Evolutionary conservation across 2,797 vertebrate species (phyloP), one percentile per base, ranked within the genome.

Genomic region (Melanotaenia parkinsoni): DNA sequence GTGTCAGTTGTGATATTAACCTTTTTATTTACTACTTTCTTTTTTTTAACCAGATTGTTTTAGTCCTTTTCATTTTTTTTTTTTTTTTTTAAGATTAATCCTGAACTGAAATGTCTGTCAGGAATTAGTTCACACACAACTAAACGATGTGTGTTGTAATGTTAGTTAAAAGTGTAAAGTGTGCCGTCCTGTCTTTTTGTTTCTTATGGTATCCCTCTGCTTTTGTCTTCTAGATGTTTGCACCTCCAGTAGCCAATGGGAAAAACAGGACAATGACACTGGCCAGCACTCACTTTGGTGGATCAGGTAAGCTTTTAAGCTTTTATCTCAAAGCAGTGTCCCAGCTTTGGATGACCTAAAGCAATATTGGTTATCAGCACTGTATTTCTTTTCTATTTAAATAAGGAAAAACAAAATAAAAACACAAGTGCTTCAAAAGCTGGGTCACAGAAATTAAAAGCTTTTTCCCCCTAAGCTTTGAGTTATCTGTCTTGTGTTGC

Each of bases 221-320:
- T 76, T 87, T 91, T 91, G 82, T 94, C 88, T 95, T 91, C 73
- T 95, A 99, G 98, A 99, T 99, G 98, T 99, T 99, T 82, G 97
- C 98, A 13, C 94, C 98, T 86, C 97, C 98, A 69, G 98, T 97
- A 88, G 95, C 97, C 86, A 99, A 98, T 70, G 98, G 98, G 82
- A 99, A 99, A 93, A 97, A 96, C 94, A 95, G 98, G 88, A 97
- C 97, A 33, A 94, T 97, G 77, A 97, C 98, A 38, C 96, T 99
- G 70, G 96, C 96, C 0, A 97, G 97, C 89, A 94, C 95, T 86
- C 98, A 97, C 91, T 99, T 99, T 70, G 92, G 96, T 90, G 95
- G 95, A 89, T 95, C 98, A 96, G 97, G 98, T 99, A 96, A 92
- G 91, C 53, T 63, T 73, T 69, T 45, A 3, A 38, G 1, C 35